Conservation (phyloP, 2,113 vertebrate genomes). For the Chrysemys picta region DNA sequence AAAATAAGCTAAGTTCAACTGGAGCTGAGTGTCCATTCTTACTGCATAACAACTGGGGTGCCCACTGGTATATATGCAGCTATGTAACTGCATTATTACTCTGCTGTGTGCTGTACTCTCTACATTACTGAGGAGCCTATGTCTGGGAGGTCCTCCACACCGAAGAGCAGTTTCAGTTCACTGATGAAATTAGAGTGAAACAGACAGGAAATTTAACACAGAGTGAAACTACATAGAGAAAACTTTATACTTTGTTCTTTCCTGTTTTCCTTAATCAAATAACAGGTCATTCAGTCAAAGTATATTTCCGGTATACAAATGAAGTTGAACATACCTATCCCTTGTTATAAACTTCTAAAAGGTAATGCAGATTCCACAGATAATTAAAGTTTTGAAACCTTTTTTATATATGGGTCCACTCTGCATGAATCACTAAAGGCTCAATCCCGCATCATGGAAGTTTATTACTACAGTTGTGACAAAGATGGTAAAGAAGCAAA, state of each 20-base stretch:
- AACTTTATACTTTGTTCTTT: too few relatives aligned
- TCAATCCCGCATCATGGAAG: neutral
- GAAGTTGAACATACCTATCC: neutral
- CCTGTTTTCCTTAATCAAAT: neutral
- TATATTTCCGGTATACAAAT: neutral
- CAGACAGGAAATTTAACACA: neutral
- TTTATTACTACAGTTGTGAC: neutral
- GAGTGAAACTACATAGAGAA: too few relatives aligned
- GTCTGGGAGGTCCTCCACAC: accelerated
- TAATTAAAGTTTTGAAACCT: neutral
- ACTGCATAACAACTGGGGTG: neutral
- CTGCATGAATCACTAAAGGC: neutral
- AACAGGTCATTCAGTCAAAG: neutral
- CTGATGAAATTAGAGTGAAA: neutral
- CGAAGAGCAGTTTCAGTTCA: neutral
- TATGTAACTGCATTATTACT: neutral
- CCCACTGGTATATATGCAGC: neutral
- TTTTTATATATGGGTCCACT: neutral
- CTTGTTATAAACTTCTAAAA: neutral
- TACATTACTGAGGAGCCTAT: neutral
- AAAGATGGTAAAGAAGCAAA: neutral
- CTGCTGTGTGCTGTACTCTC: accelerated
- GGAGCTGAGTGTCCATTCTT: neutral
- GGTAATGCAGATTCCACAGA: neutral
- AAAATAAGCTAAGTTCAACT: neutral